Conservation (phyloP, 2,797 vertebrate species). For the Crocodylus rhombifer region DNA sequence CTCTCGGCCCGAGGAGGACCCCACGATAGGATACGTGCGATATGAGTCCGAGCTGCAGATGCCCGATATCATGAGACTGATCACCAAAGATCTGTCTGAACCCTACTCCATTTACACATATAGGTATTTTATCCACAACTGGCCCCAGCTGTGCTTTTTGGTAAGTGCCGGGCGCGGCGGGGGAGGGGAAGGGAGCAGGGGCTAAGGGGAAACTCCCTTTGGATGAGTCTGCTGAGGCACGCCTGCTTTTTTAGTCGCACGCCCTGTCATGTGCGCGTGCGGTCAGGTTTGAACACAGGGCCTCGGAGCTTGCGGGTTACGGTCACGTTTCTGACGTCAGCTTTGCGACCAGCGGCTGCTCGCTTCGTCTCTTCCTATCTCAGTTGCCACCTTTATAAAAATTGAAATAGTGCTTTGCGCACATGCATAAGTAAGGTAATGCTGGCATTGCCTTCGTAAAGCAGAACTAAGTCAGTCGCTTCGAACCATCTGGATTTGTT, state of each 20-base stretch:
- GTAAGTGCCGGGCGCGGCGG: constrained; percentile 85
- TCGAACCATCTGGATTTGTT: background rate
- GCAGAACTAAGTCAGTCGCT: background rate
- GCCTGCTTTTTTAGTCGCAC: no score
- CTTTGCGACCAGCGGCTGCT: constrained; percentile 54
- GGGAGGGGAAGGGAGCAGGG: constrained; percentile 30
- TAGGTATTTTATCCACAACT: constrained; percentile 99
- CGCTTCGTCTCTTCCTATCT: constrained; percentile 35
- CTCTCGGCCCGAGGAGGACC: constrained; percentile 81
- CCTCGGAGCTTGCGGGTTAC: constrained; percentile 36
- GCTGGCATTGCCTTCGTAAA: constrained; percentile 42
- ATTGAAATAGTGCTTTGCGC: constrained; percentile 34
- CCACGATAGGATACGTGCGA: constrained; percentile 94
- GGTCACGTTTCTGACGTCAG: constrained; percentile 57
- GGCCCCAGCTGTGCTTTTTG: constrained; percentile 99
- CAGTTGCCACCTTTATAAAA: constrained; percentile 19
- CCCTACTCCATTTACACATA: constrained; percentile 99
- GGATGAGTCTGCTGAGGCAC: no score
- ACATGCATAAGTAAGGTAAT: constrained; percentile 1
- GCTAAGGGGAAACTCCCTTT: background rate
- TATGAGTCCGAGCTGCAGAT: constrained; percentile 99
- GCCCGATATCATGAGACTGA: constrained; percentile 99
- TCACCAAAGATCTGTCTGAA: constrained; percentile 99
- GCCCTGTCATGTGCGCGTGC: background rate
- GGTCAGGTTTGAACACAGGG: background rate